Evolutionary conservation across 2,888 invertebrate genomes (phyloP), one percentile per base, ranked within the genome.

Genomic region (Xylocampa areola): DNA sequence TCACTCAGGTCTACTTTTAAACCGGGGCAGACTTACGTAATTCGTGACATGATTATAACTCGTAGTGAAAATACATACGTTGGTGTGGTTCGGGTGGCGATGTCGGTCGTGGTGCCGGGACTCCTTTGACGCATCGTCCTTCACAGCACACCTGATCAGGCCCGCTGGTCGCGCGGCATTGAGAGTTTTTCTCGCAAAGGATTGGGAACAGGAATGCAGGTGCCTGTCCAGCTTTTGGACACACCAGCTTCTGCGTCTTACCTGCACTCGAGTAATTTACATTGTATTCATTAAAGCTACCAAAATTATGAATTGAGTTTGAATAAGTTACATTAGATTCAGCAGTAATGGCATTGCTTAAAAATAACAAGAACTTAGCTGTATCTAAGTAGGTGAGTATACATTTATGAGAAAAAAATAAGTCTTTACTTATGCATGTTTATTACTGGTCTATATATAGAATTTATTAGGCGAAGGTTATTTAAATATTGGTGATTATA

Each of bases 71-170:
- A 48, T 52, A 60, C 87, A 71, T 88, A 94, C 94, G 94, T 86
- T 92, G 92, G 69, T 94, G 94, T n/a, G 87, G 73, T 66, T 85
- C 78, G 30, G 88, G 87, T 32, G 79, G 70, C 11, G 87, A 81
- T n/a, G 85, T 88, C 11, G 94, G 93, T 65, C 94, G 90, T 0
- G 96, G 96, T 51, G 95, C 95, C 3, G 94, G 91, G 19, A 95
- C 91, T 8, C 96, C 96, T 67, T 94, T 89, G 37, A 95, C 90
- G 77, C 96, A 96, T 72, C 95, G 94, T 35, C 90, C 92, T 32
- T 91, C 88, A 73, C 94, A 94, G 87, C 94, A 94, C 30, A 94
- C 91, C 57, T 94, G 90, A 63, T 90, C 92, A 0, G 91, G 79
- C 1, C 94, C 94, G 73, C 86, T 85, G 77, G 85, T 90, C 29